A percentile compares a stretch with the other conserved stretches of the same genome.
phyloP scores from a whole-genome alignment of 1,140 invertebrate species.

The Drosophila prosaltans region DNA sequence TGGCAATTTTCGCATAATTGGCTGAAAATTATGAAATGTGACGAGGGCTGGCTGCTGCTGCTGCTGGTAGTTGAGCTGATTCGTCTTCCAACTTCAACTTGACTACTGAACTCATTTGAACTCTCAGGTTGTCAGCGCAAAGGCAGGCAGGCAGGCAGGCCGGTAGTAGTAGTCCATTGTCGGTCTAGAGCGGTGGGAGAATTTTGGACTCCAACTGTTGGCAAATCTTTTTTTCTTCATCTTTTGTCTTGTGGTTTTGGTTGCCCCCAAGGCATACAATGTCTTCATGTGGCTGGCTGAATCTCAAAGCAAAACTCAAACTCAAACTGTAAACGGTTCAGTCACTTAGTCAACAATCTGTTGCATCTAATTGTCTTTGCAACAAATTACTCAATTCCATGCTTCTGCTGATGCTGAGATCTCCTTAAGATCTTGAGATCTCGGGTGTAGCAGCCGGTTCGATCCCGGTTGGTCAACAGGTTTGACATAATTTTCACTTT shows the following conservation, averaged over 20 bases:
- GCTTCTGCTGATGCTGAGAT: constrained; percentile 29
- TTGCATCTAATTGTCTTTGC: constrained; percentile 79
- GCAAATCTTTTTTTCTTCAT: not conserved
- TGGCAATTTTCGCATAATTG: constrained; percentile 75
- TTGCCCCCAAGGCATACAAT: constrained; percentile 29
- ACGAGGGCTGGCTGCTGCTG: constrained; percentile 27
- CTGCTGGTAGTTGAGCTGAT: constrained; percentile 4
- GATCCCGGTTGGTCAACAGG: constrained; percentile 57
- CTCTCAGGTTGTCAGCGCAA: constrained; percentile 24
- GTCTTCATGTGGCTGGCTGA: constrained; percentile 39
- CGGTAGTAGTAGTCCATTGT: no score
- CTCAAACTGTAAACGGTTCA: constrained; percentile 63
- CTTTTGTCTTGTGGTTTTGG: no score
- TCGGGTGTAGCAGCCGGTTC: constrained; percentile 23
- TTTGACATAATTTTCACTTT: constrained; percentile 79
- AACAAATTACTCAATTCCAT: constrained; percentile 80
- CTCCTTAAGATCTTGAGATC: constrained; percentile 27
- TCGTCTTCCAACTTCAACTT: constrained; percentile 33
- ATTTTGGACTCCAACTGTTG: constrained; percentile 38
- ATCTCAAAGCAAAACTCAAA: constrained; percentile 22
- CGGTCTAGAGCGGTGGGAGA: constrained; percentile 16
- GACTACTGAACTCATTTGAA: constrained; percentile 57
- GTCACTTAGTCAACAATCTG: constrained; percentile 81
- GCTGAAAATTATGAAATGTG: constrained; percentile 74
- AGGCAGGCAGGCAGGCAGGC: no score